These are phyloP conservation scores for Meiosimyza decipiens DNA, from an alignment of 2,888 invertebrate species.

Conservation along the genomic window DNA sequence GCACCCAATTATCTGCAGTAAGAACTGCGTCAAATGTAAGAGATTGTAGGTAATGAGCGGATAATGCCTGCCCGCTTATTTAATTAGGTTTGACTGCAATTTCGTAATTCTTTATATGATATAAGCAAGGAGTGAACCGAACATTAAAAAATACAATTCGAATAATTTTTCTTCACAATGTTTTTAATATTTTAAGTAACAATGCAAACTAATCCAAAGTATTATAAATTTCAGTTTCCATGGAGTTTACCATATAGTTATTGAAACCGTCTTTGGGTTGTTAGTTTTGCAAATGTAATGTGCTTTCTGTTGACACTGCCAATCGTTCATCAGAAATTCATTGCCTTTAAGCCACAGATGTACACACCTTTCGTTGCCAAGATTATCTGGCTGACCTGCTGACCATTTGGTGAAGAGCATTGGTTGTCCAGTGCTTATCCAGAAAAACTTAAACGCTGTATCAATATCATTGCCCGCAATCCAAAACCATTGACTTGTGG, in stretches of 20 bases:
- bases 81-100: too few species aligned
- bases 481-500: conserved; percentile 9
- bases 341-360: conserved; percentile 14
- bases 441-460: conserved; percentile 54
- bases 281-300: conserved; percentile 22
- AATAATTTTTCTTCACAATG: too few species aligned
- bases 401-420: conserved; percentile 55
- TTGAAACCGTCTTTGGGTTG: neutral
- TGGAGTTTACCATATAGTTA: conserved; percentile 4
- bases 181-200: too few species aligned
- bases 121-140: too few species aligned
- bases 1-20: too few species aligned
- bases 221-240: too few species aligned
- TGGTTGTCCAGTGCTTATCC: conserved; percentile 54
- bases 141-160: too few species aligned
- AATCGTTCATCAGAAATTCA: conserved; percentile 24
- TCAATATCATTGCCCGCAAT: conserved; percentile 52
- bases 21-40: too few species aligned
- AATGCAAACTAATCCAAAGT: too few species aligned
- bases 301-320: neutral
- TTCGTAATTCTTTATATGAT: too few species aligned
- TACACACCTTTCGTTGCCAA: conserved; percentile 14
- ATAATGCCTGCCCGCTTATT: too few species aligned
- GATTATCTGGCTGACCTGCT: conserved; percentile 49
- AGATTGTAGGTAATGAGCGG: too few species aligned